A percentile compares a stretch with the other conserved stretches of the same genome.
These are phyloP conservation scores for Misgurnus mizolepis DNA, from an alignment of 2,113 vertebrate species.

Conservation along the genomic window DNA sequence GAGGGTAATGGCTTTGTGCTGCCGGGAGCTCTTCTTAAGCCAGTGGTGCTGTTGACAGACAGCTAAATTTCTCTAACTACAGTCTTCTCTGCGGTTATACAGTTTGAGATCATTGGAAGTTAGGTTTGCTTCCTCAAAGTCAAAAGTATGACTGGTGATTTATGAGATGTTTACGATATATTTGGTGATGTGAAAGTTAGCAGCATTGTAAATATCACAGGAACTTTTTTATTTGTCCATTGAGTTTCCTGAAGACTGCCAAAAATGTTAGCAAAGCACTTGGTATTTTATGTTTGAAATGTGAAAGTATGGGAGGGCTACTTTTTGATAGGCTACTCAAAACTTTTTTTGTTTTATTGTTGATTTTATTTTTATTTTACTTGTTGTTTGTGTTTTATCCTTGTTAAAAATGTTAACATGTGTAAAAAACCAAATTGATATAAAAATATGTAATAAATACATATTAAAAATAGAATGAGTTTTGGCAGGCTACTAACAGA, in stretches of 20 bases:
- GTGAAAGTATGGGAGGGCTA: too few species aligned
- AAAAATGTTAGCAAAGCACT: too few species aligned
- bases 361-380: too few species aligned
- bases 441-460: too few species aligned
- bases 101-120: neutral
- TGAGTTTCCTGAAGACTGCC: neutral
- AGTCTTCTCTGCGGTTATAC: neutral
- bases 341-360: too few species aligned
- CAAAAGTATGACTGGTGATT: neutral
- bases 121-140: neutral
- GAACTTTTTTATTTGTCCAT: neutral
- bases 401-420: too few species aligned
- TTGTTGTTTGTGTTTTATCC: too few species aligned
- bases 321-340: too few species aligned
- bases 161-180: neutral
- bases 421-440: too few species aligned
- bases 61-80: neutral
- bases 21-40: neutral
- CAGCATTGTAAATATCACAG: neutral
- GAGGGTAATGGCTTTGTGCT: slow-evolving; percentile 12
- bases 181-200: neutral
- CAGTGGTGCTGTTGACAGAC: neutral
- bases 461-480: too few species aligned
- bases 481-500: too few species aligned
- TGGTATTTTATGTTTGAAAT: too few species aligned